Evolutionary conservation across 2,888 invertebrate genomes (phyloP).

Genomic region (Nebria brevicollis): DNA sequence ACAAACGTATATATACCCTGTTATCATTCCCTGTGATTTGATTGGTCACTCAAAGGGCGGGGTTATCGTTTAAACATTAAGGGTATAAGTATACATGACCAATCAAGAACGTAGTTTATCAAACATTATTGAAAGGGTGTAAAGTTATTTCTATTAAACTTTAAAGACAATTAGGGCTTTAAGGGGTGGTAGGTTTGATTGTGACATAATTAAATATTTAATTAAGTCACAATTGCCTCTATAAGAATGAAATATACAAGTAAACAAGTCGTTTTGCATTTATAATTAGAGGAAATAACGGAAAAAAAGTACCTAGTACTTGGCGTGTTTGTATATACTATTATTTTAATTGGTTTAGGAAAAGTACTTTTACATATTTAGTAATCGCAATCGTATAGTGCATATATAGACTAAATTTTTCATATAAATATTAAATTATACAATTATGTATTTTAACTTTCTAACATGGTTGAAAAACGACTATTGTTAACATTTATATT

Average conservation of each 20-base stretch:
- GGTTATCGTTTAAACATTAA: too few relatives aligned
- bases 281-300: conserved; percentile 4
- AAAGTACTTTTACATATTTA: not conserved
- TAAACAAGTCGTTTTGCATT: conserved; percentile 17
- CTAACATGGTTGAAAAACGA: not conserved
- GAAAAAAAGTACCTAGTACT: not conserved
- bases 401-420: conserved; percentile 44
- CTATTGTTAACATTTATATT: not conserved
- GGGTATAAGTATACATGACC: too few relatives aligned
- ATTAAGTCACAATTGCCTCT: not conserved
- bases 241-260: not conserved
- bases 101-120: too few relatives aligned
- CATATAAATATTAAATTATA: conserved; percentile 47
- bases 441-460: not conserved
- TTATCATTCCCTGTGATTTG: too few relatives aligned
- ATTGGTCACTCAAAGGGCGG: not conserved
- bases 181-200: not conserved
- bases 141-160: too few relatives aligned
- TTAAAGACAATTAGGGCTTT: too few relatives aligned
- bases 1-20: too few relatives aligned
- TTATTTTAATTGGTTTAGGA: not conserved
- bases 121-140: too few relatives aligned
- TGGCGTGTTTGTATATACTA: not conserved
- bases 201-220: conserved; percentile 5
- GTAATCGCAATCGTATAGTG: conserved; percentile 2